Percentiles rank a stretch among this genome's conserved stretches.
Evolutionary conservation across 1,140 invertebrate species (phyloP).

Genomic region (Vanessa atalanta): DNA sequence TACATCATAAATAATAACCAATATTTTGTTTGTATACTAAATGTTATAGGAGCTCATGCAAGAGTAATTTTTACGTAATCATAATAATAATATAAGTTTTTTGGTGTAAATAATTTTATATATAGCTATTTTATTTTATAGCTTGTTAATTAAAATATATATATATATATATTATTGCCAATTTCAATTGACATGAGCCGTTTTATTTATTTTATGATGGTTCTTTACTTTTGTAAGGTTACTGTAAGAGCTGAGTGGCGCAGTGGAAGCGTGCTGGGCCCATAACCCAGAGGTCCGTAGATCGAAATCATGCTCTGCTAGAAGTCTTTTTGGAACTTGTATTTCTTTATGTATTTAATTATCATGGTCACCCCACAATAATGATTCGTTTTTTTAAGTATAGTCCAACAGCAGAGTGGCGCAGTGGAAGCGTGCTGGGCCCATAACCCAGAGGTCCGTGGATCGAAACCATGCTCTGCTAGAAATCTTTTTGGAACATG

Average conservation of each 20-base stretch:
- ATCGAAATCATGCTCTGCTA: conserved; percentile 55
- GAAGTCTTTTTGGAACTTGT: no score
- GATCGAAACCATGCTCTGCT: conserved; percentile 56
- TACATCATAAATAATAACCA: conserved; percentile 56
- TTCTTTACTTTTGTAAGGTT: no score
- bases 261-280: conserved; percentile 56
- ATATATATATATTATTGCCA: no score
- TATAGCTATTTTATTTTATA: not conserved
- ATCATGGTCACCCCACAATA: no score
- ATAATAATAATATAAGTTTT: not conserved
- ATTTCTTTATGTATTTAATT: no score
- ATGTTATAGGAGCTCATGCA: conserved; percentile 12
- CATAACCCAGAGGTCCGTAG: conserved; percentile 56
- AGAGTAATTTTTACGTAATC: not conserved
- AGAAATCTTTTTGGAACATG: not conserved
- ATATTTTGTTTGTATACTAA: conserved; percentile 32
- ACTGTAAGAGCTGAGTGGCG: conserved; percentile 40
- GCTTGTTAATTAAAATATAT: no score
- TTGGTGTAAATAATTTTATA: not conserved
- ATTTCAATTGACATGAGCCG: no score
- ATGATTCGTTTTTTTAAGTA: not conserved
- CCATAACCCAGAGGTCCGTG: conserved; percentile 56
- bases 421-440: conserved; percentile 47
- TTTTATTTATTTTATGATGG: no score
- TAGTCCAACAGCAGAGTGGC: conserved; percentile 44